phyloP scores from a whole-genome alignment of 2,888 invertebrate genomes.

The Chaetogeoica ovagalla region DNA sequence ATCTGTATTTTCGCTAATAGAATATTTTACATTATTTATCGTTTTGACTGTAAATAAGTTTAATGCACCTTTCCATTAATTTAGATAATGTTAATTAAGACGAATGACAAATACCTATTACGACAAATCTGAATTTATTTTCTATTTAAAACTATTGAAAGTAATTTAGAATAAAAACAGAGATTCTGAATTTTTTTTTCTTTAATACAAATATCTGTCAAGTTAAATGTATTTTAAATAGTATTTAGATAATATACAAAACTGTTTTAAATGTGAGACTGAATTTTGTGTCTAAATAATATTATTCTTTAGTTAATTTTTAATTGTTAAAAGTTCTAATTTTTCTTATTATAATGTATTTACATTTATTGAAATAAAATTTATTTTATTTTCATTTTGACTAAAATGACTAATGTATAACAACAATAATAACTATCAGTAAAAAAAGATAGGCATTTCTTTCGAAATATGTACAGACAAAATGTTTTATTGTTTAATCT shows the following conservation, averaged over 20 bases:
- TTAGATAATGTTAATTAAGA: background rate
- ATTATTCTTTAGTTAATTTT: slow-evolving; percentile 21
- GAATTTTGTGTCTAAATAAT: slow-evolving; percentile 28
- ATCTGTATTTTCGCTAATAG: background rate
- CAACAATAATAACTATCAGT: background rate
- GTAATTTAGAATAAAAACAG: background rate
- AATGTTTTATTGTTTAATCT: too few species aligned
- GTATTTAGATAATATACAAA: slow-evolving; percentile 7
- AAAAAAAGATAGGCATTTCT: too few species aligned
- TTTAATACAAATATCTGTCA: background rate
- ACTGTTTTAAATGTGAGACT: slow-evolving; percentile 36
- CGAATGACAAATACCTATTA: slow-evolving; percentile 16
- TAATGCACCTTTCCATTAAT: background rate
- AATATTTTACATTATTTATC: slow-evolving; percentile 16
- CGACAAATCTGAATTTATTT: background rate
- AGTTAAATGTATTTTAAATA: slow-evolving; percentile 10
- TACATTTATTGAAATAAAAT: slow-evolving; percentile 27
- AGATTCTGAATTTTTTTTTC: background rate
- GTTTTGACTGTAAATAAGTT: background rate
- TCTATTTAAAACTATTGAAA: background rate
- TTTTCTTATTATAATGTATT: slow-evolving; percentile 19
- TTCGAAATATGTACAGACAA: too few species aligned
- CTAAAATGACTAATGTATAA: background rate
- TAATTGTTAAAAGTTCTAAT: slow-evolving; percentile 14
- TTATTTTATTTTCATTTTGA: background rate